phyloP scores from a whole-genome alignment of 2,888 invertebrate species.

The Scaeva pyrastri region DNA sequence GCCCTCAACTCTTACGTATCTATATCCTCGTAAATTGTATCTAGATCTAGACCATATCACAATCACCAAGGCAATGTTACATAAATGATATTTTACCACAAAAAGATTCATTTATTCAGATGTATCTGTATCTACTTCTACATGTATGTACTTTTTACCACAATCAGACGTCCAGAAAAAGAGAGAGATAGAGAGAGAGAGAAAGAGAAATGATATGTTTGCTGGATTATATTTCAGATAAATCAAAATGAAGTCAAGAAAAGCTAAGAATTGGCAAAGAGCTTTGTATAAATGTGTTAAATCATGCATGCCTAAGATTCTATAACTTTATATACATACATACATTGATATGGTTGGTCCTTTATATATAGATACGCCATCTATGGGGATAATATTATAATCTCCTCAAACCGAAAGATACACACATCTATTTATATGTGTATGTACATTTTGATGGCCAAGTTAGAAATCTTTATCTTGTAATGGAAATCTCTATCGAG shows the following conservation, averaged over 20 bases:
- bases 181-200: background rate
- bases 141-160: background rate
- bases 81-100: slow-evolving; percentile 15
- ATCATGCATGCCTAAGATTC: slow-evolving; percentile 24
- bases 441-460: slow-evolving; percentile 32
- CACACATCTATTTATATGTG: too few species aligned
- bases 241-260: slow-evolving; percentile 28
- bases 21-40: background rate
- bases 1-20: background rate
- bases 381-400: slow-evolving; percentile 34
- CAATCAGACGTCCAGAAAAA: slow-evolving; percentile 37
- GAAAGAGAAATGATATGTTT: slow-evolving; percentile 42
- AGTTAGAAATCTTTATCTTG: slow-evolving; percentile 21
- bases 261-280: slow-evolving; percentile 51
- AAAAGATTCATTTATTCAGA: slow-evolving; percentile 29
- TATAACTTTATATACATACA: background rate
- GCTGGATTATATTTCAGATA: slow-evolving; percentile 48
- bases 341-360: background rate
- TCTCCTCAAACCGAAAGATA: slow-evolving; percentile 24
- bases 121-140: background rate
- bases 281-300: slow-evolving; percentile 41
- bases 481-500: background rate
- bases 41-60: background rate
- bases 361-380: slow-evolving; percentile 2
- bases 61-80: slow-evolving; percentile 8